Evolutionary conservation across 2,888 invertebrate genomes (phyloP), one percentile per base, ranked within the genome.

Genomic region (Drosophila birchii): DNA sequence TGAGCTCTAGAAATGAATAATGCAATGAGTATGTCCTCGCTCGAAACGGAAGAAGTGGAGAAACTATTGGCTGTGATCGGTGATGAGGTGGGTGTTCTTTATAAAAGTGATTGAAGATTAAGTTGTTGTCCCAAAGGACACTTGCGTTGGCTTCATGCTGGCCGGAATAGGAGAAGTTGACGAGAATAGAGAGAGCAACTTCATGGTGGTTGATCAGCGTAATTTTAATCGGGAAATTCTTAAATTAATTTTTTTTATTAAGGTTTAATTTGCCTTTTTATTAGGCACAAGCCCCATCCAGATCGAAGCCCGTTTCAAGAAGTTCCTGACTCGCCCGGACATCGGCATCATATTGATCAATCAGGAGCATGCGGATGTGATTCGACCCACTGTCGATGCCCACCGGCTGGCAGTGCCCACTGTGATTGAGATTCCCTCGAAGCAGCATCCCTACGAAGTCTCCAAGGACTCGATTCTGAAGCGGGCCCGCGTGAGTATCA

Each of bases 111-210:
- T 41, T 5, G 0, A 32, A 34, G 5, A 11, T n/a, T 6, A 7
- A 26, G n/a, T 41, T 18, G 18, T 12, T 38, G 11, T 43, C 0
- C 32, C 45, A 0, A 41, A 85, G 84, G 84, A 85, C 58, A 85
- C 84, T 57, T 87, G 87, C 43, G 85, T 85, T 2, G 84, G 84
- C 38, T 85, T 85, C 47, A 29, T 85, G 43, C 80, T 85, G 39
- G 84, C 87, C n/a, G 84, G 84, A 39, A 87, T 85, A 54, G 84
- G 84, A 0, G 85, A 85, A 53, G 60, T 85, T 5, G 76, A 76
- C 34, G 78, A 72, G 32, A 44, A 72, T 55, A 80, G 75, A 1
- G 55, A 85, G 18, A 9, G 64, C 16, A 85, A 85, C 57, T 85
- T 85, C 53, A 61, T 85, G 80, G 84, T 85, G 5, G 84, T 85